Evolutionary conservation across 1,140 invertebrate genomes (phyloP).

Genomic region (Campoletis sonorensis): DNA sequence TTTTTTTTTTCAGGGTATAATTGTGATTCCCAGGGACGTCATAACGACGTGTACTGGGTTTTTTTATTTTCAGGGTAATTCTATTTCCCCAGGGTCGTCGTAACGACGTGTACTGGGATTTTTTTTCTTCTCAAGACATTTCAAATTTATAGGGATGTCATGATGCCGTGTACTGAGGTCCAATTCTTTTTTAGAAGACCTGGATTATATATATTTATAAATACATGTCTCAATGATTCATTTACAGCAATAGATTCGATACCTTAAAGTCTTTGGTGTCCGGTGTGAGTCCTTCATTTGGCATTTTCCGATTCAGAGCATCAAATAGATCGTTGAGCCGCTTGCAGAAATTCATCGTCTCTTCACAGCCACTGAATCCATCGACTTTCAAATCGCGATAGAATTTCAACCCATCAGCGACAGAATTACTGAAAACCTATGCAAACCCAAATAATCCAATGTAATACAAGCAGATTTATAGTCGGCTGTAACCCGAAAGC

Average conservation of each 20-base stretch:
- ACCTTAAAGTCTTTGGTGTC: conserved; percentile 27
- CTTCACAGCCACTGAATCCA: neutral
- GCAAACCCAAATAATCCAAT: neutral
- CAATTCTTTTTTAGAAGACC: neutral
- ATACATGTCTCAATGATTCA: neutral
- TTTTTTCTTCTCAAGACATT: too few relatives aligned
- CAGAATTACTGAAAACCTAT: conserved; percentile 32
- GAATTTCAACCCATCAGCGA: neutral
- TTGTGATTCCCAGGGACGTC: too few relatives aligned
- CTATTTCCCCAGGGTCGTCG: too few relatives aligned
- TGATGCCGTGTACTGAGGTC: neutral
- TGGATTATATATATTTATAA: neutral
- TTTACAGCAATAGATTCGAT: neutral
- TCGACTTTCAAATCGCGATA: neutral
- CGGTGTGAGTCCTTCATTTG: conserved; percentile 26
- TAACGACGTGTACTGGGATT: neutral
- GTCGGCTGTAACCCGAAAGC: too few relatives aligned
- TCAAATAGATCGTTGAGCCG: conserved; percentile 33
- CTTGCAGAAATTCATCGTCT: conserved; percentile 24
- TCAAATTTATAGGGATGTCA: too few relatives aligned
- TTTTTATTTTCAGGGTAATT: too few relatives aligned
- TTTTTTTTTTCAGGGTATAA: too few relatives aligned
- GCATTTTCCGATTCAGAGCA: conserved; percentile 26
- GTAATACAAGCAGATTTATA: neutral
- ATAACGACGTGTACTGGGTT: too few relatives aligned